Evolutionary conservation across 2,113 vertebrate species (phyloP), one percentile per base, ranked within the genome.

Genomic region (Podocnemis expansa): DNA sequence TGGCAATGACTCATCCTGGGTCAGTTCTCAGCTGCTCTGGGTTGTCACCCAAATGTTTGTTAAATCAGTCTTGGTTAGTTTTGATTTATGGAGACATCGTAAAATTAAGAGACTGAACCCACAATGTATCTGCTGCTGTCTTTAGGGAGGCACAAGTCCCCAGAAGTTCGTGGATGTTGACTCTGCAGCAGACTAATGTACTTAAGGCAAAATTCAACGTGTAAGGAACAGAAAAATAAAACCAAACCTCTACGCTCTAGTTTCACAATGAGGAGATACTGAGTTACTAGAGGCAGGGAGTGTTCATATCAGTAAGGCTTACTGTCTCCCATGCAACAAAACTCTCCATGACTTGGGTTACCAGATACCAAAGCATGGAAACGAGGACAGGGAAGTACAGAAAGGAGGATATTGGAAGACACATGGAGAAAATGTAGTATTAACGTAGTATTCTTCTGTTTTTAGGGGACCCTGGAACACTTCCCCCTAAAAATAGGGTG

Each of bases 151-250:
- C 58, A 47, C 11, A 89, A 91, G 25, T n/a, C 21, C 34, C 47
- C 93, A 83, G 94, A 87, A 97, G 73, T 58, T 82, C 86, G 84
- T 1, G 4, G 82, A 91, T 96, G 94, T 90, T 84, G 52, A 31
- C 86, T 93, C 88, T 88, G 91, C 92, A 88, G 93, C 90, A 88
- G 45, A 89, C 89, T 92, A 92, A 21, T 87, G 24, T 75, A 29
- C 49, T 5, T 93, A 58, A 63, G 92, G 89, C 84, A 96, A 93
- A 95, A 94, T 96, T 97, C 96, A 96, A 81, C 78, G 27, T 87
- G 73, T 96, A 96, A 93, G 95, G 91, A 91, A 95, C 96, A 96
- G 86, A 91, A 97, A 96, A 97, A 97, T 89, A 96, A 96, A 95
- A 97, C 94, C 89, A 91, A 94, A 95, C 52, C 82, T 24, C 38